Percentiles rank a stretch among this genome's conserved stretches.
phyloP scores from a whole-genome alignment of 2,113 vertebrate genomes.

The Butorides virescens region DNA sequence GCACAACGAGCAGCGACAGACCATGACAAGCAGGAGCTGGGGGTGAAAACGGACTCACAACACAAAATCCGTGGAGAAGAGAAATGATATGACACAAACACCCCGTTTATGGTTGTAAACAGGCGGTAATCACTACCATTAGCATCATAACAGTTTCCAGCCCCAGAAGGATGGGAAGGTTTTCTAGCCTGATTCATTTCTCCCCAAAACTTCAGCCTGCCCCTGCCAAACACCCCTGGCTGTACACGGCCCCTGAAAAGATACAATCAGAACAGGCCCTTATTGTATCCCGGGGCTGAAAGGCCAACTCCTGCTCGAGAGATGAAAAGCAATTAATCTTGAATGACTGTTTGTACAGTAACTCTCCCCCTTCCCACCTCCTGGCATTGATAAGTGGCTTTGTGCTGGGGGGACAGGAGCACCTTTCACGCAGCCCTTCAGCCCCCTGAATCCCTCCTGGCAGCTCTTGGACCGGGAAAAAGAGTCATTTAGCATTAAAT shows the following conservation, averaged over 20 bases:
- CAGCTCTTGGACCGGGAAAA: background rate
- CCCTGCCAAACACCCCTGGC: background rate
- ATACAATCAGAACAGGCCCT: conserved; percentile 38
- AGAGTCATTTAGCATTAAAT: background rate
- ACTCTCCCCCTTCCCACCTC: conserved; percentile 41
- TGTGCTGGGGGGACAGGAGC: conserved; percentile 16
- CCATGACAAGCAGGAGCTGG: background rate
- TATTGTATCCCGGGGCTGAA: conserved; percentile 43
- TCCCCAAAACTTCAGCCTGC: background rate
- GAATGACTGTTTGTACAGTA: conserved; percentile 54
- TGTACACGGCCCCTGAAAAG: background rate
- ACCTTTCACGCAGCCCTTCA: conserved; percentile 35
- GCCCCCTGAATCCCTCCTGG: background rate
- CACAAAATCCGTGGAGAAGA: background rate
- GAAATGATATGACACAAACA: background rate
- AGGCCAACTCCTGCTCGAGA: conserved; percentile 21
- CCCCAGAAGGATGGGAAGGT: background rate
- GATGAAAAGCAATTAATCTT: conserved; percentile 65
- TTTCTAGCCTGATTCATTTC: background rate
- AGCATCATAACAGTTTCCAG: background rate
- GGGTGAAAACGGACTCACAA: background rate
- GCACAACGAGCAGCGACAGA: background rate
- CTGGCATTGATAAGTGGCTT: conserved; percentile 22
- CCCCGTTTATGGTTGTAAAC: background rate
- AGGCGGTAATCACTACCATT: background rate